Base-by-base conservation (phyloP, 2,888 invertebrate species). In the Drosophila algonquin region DNA sequence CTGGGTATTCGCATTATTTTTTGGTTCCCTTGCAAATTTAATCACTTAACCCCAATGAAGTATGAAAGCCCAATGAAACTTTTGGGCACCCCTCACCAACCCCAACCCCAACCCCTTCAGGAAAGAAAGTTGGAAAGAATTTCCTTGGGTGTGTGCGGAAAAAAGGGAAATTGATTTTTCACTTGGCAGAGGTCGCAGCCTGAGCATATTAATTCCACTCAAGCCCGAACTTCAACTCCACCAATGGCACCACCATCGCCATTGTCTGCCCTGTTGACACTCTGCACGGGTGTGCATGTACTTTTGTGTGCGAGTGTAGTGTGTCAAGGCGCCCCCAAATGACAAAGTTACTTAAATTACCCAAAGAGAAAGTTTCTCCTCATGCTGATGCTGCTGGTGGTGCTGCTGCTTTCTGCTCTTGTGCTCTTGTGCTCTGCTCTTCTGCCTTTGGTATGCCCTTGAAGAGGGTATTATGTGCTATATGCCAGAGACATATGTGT, bases 21-120 rank as follows among this genome's bases (percentile, higher is more conserved):
- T 51, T 51, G 55, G 65, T 51, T 67, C 67, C 67, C 75, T 69
- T 63, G 81, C 88, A 88, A 85, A 85, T 85, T 85, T 85, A 85
- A 85, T 86, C 88, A 86, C 85, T 86, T 86, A 86, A 86, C 85
- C 89, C 83, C 87, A 83, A 86, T 85, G 81, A 85, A 85, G 87
- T 73, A 87, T 77, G 77, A 79, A 79, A 81, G 78, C 21, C 21
- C 21, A 21, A 21, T 21, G 24, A 67, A 75, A 69, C 60, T 75
- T 75, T 74, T 69, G 35, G 4, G 35, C 1, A 40, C 59, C 47
- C 35, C 35, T 0, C 2, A 27, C 56, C 65, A 57, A 48, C 47
- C 63, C 46, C 46, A 51, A 55, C 62, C 45, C 67, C 55, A 57
- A 53, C 40, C 3, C 10, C 35, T 35, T 35, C 30, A 55, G 64